Conservation (phyloP, 2,797 vertebrate species). For the Tachyglossus aculeatus region DNA sequence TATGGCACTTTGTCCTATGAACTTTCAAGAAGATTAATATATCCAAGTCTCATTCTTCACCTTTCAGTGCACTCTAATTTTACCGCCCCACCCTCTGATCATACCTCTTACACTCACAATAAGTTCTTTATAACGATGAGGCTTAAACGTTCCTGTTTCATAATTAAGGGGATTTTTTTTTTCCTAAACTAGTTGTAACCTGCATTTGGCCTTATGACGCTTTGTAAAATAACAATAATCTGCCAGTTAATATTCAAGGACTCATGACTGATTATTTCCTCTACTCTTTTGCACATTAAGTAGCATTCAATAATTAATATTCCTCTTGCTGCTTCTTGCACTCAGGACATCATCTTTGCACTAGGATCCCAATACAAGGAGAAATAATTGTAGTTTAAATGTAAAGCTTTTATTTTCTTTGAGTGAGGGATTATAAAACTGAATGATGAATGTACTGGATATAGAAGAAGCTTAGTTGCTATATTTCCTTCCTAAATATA, state of each 20-base stretch:
- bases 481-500: neutral
- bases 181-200: conserved; percentile 69
- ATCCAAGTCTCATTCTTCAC: conserved; percentile 24
- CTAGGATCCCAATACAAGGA: conserved; percentile 68
- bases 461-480: conserved; percentile 31
- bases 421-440: conserved; percentile 61
- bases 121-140: conserved; percentile 68
- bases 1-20: conserved; percentile 27
- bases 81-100: conserved; percentile 52
- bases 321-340: conserved; percentile 68
- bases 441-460: conserved; percentile 37
- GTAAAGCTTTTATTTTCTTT: conserved; percentile 71
- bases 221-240: conserved; percentile 71
- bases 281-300: conserved; percentile 71
- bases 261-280: conserved; percentile 68
- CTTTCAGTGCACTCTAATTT: conserved; percentile 51
- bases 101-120: conserved; percentile 66
- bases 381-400: conserved; percentile 76
- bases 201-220: conserved; percentile 71
- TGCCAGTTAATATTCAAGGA: conserved; percentile 66
- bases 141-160: conserved; percentile 73
- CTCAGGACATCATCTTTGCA: conserved; percentile 72
- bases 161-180: conserved; percentile 73
- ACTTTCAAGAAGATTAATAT: conserved; percentile 28
- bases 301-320: conserved; percentile 71